Conservation (phyloP, 2,888 invertebrate genomes). For the Prostheceraeus crozeri region DNA sequence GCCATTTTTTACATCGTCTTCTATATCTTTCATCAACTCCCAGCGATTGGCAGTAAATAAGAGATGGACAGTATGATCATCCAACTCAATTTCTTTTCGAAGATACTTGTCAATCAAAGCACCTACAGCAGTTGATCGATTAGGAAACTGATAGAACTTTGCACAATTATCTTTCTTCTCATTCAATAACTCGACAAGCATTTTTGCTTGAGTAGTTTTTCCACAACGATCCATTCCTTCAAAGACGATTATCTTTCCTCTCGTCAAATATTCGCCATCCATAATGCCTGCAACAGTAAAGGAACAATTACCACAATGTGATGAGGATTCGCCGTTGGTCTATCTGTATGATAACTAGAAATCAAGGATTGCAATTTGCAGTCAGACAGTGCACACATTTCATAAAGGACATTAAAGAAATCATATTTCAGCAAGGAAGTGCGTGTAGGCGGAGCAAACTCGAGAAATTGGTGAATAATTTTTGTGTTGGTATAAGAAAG, state of each 20-base stretch:
- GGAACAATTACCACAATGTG: no score
- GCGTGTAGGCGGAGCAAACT: no score
- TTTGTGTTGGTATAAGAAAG: no score
- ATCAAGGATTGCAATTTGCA: no score
- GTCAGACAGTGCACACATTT: no score
- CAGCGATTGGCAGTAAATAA: constrained; percentile 79
- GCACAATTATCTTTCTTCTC: constrained; percentile 50
- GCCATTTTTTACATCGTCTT: constrained; percentile 65
- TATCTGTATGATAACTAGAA: no score
- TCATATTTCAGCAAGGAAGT: no score
- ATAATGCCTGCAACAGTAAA: no score
- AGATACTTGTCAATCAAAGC: constrained; percentile 72
- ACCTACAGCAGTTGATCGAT: constrained; percentile 72
- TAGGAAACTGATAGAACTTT: constrained; percentile 64
- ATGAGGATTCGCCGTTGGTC: no score
- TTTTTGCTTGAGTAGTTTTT: constrained; percentile 80
- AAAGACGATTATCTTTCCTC: constrained; percentile 35
- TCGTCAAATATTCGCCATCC: not conserved
- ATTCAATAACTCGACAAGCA: constrained; percentile 60
- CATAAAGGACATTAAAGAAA: no score
- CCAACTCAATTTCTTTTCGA: constrained; percentile 64
- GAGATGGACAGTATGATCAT: constrained; percentile 77
- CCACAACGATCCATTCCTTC: constrained; percentile 59
- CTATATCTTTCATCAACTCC: constrained; percentile 60
- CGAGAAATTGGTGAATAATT: no score